Base-by-base conservation (phyloP, 2,888 invertebrate species). In the Phaedon cochleariae region DNA sequence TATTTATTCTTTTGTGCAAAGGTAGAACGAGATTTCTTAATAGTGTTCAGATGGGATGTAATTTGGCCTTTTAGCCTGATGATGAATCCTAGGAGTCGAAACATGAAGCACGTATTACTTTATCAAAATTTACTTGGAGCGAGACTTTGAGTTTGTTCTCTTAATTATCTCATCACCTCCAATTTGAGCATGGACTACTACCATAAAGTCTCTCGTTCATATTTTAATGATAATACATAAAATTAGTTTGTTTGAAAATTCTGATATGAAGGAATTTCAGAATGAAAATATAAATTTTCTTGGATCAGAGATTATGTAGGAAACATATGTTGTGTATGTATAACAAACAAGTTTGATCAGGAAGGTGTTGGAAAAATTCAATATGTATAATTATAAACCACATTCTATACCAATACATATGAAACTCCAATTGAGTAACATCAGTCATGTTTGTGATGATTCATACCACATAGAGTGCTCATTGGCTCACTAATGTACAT, bases 161-260 rank as follows among this genome's bases (percentile, higher is more conserved):
- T n/a, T n/a, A n/a, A n/a, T n/a, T n/a, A n/a, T n/a, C n/a, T n/a
- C n/a, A n/a, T n/a, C n/a, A n/a, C n/a, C n/a, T n/a, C n/a, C n/a
- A n/a, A n/a, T n/a, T n/a, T n/a, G n/a, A n/a, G n/a, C n/a, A n/a
- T n/a, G n/a, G n/a, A n/a, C n/a, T n/a, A n/a, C n/a, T n/a, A n/a
- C n/a, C n/a, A n/a, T n/a, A 67, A 64, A 29, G 68, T 71, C 62
- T 69, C 71, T 15, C 73, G 72, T 68, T 71, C 72, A 12, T 67
- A 67, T n/a, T n/a, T n/a, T 58, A 68, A 54, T 37, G 49, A 66
- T 55, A 12, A 31, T 18, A 69, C 63, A 53, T 66, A 51, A 51
- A 51, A 51, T 1, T 10, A 22, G 51, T 51, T 51, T 51, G 51
- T 34, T 34, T 12, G 12, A 34, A 34, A 34, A 10, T 34, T 34